phyloP scores from a whole-genome alignment of 2,113 vertebrate species.

The Pyrgilauda ruficollis region DNA sequence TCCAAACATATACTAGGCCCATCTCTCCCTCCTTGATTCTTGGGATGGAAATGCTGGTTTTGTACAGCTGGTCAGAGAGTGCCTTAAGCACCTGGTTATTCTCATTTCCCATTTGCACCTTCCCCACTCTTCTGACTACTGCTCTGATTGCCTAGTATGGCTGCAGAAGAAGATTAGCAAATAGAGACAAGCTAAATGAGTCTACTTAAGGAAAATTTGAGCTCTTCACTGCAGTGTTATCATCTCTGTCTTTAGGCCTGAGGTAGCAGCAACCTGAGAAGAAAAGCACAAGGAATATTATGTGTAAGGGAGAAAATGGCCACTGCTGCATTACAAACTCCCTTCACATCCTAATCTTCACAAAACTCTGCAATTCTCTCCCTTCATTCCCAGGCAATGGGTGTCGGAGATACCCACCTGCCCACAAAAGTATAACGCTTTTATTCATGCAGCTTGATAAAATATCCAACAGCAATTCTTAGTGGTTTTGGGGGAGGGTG shows the following conservation, averaged over 20 bases:
- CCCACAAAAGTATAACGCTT: background rate
- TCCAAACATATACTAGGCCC: background rate
- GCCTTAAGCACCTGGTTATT: background rate
- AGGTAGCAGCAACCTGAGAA: background rate
- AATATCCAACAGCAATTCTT: background rate
- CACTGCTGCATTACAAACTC: background rate
- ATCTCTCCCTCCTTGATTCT: background rate
- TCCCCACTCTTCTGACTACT: background rate
- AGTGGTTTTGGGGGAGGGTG: background rate
- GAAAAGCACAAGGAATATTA: background rate
- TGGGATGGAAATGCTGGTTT: background rate
- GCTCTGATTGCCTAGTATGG: background rate
- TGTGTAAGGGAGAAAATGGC: background rate
- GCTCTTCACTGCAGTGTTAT: background rate
- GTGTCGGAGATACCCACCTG: background rate
- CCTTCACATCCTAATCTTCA: background rate
- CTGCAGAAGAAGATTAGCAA: background rate
- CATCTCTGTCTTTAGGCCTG: background rate
- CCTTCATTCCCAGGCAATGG: background rate
- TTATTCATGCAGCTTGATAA: background rate
- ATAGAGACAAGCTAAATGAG: background rate
- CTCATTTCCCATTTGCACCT: background rate
- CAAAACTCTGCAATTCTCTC: background rate
- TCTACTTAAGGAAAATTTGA: background rate
- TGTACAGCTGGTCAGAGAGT: background rate